Base-by-base conservation (phyloP, 2,888 invertebrate genomes). In the Corythucha ciliata region DNA sequence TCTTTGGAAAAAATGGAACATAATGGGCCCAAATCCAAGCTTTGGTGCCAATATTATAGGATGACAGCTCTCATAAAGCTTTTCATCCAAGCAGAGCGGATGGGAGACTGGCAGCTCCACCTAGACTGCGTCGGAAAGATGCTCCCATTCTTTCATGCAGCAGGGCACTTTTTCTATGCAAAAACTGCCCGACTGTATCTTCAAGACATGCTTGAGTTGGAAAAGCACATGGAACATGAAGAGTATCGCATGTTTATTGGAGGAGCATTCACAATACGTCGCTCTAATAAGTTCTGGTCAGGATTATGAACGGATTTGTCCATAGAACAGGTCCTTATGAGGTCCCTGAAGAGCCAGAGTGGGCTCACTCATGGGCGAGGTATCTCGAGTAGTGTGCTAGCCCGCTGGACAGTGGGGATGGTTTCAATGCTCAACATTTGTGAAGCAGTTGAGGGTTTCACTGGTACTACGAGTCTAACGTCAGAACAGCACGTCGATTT, bases 241-340 rank as follows among this genome's bases (percentile, higher is more conserved):
- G 44, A 42, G 14, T 42, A 16, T 10, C 10, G 16, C 16, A 25
- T 16, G n/a, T 42, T 42, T 20, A 42, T 29, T n/a, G 18, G 22
- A 14, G 44, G 44, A 42, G 25, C 12, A 10, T 42, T 42, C 44
- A 42, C 44, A 8, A 42, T 42, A 12, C 44, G 27, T 16, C 25
- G 44, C 16, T 40, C 40, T 21, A 25, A 42, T 7, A 42, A 42
- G 14, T 27, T 42, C 10, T 42, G 44, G 44, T 42, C 26, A 8
- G 44, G 44, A 10, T 14, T 24, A 22, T 40, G 40, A 25, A 40
- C 22, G 16, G 40, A 59, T 40, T 47, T 54, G 54, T 63, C 59
- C 7, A 66, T 66, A 40, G 66, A 68, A 48, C 64, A 66, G 52
- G 50, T 49, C 0, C 40, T 66, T 4, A 67, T 65, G 62, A 45